Conservation (phyloP, 2,797 vertebrate species). For the Helostoma temminkii region DNA sequence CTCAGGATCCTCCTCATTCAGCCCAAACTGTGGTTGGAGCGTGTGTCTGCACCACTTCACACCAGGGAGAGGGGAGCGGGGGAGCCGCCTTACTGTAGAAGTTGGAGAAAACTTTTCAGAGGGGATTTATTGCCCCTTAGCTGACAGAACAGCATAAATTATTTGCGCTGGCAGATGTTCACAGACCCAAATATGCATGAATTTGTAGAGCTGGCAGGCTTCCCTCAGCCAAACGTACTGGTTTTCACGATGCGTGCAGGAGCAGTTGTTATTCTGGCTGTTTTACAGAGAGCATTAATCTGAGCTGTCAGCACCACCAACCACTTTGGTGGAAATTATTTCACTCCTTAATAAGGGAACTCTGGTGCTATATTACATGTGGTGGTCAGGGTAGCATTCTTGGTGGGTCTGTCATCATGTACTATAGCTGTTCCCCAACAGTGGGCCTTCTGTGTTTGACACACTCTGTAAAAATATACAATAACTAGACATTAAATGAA, state of each 20-base stretch:
- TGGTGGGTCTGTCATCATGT: conserved; percentile 82
- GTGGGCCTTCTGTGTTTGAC: conserved; percentile 74
- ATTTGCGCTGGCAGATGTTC: conserved; percentile 89
- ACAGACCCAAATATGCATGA: conserved; percentile 91
- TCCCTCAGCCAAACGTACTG: conserved; percentile 79
- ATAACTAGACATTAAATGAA: conserved; percentile 73
- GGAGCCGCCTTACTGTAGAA: conserved; percentile 63
- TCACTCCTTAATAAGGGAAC: conserved; percentile 83
- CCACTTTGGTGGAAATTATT: conserved; percentile 83
- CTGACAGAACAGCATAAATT: conserved; percentile 86
- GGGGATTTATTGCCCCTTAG: conserved; percentile 82
- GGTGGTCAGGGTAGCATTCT: conserved; percentile 81
- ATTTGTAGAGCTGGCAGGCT: conserved; percentile 85
- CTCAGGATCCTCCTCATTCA: conserved; percentile 68
- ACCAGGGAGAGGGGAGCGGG: conserved; percentile 43
- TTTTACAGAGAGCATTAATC: conserved; percentile 82
- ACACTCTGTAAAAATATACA: conserved; percentile 63
- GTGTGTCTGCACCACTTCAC: conserved; percentile 80
- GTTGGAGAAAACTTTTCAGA: conserved; percentile 82
- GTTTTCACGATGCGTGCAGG: conserved; percentile 84
- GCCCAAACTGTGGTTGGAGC: conserved; percentile 73
- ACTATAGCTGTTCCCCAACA: conserved; percentile 71
- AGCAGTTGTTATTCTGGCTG: conserved; percentile 82
- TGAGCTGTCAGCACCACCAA: conserved; percentile 76
- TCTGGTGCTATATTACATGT: conserved; percentile 80